A percentile compares a stretch with the other conserved stretches of the same genome.
These are phyloP conservation scores for Takifugu rubripes DNA, from an alignment of 2,797 vertebrate genomes.

Conservation along the genomic window DNA sequence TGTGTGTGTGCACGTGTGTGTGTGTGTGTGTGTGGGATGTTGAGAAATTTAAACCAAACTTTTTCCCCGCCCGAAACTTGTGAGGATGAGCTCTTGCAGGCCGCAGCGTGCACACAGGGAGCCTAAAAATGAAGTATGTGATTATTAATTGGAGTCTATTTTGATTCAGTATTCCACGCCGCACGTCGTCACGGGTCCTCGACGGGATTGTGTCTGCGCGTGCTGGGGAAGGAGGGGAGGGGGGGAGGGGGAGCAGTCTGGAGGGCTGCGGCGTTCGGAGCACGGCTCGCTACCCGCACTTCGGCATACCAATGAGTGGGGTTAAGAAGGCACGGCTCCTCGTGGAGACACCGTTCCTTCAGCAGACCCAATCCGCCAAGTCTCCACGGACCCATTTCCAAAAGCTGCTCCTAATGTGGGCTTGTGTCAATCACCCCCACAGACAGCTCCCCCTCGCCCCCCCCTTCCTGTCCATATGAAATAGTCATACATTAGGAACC, in stretches of 20 bases:
- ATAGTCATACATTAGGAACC: constrained; percentile 97
- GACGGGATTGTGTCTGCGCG: constrained; percentile 88
- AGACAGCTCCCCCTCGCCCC: constrained; percentile 82
- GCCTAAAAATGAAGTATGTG: constrained; percentile 82
- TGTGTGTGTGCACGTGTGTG: constrained; percentile 28
- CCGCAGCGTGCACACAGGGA: constrained; percentile 18
- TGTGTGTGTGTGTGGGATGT: constrained; percentile 1
- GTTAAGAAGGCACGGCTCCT: constrained; percentile 99
- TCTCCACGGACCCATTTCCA: constrained; percentile 93
- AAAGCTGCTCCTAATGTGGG: constrained; percentile 96
- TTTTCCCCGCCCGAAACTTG: constrained; percentile 78
- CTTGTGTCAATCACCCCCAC: constrained; percentile 92
- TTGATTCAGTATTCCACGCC: constrained; percentile 93
- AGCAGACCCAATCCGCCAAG: constrained; percentile 85
- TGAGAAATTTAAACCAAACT: constrained; percentile 41
- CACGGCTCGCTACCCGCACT: constrained; percentile 84
- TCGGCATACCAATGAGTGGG: constrained; percentile 99
- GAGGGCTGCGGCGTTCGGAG: constrained; percentile 90
- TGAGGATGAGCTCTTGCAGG: constrained; percentile 57
- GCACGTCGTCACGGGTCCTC: constrained; percentile 86
- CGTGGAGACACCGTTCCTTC: constrained; percentile 90
- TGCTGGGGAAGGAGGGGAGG: constrained; percentile 69
- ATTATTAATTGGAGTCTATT: constrained; percentile 96
- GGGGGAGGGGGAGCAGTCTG: constrained; percentile 77
- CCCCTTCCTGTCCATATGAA: constrained; percentile 85